A percentile compares a stretch with the other conserved stretches of the same genome.
These are phyloP conservation scores for Hippoglossus stenolepis DNA, from an alignment of 2,113 vertebrate genomes.

Conservation along the genomic window DNA sequence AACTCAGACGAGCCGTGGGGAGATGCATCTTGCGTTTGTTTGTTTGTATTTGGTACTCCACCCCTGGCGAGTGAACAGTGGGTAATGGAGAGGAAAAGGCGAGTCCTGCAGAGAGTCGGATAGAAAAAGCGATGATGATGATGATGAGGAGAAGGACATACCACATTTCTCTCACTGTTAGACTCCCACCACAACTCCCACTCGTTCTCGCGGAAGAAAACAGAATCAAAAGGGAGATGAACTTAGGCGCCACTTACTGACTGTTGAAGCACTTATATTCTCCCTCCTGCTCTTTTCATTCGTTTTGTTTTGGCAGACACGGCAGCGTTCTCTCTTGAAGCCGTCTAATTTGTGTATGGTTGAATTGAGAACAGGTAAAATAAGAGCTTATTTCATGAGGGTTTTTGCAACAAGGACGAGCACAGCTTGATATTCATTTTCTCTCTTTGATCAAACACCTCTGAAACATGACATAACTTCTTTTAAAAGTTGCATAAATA, in stretches of 20 bases:
- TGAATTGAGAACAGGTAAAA: slow-evolving; percentile 13
- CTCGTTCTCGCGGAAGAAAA: slow-evolving; percentile 15
- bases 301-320: slow-evolving; percentile 16
- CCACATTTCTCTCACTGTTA: slow-evolving; percentile 15
- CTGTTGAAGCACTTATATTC: slow-evolving; percentile 13
- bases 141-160: slow-evolving; percentile 33
- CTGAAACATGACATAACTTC: neutral
- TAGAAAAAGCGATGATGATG: slow-evolving; percentile 29
- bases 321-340: neutral
- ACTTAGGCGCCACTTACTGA: slow-evolving; percentile 1
- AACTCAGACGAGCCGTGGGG: slow-evolving; percentile 44
- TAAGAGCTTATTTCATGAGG: neutral
- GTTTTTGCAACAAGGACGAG: neutral
- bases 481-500: neutral
- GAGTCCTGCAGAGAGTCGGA: slow-evolving; percentile 24
- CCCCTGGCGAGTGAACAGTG: slow-evolving; percentile 56
- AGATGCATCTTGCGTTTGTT: slow-evolving; percentile 39
- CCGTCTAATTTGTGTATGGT: slow-evolving; percentile 3
- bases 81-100: slow-evolving; percentile 47
- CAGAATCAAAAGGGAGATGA: slow-evolving; percentile 30
- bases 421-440: slow-evolving; percentile 15
- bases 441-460: neutral
- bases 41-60: slow-evolving; percentile 63
- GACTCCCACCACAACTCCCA: slow-evolving; percentile 18
- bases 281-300: slow-evolving; percentile 25